A percentile compares a stretch with the other conserved stretches of the same genome.
Conservation (phyloP, 2,797 vertebrate species). For the Neosilurus hyrtlii region DNA sequence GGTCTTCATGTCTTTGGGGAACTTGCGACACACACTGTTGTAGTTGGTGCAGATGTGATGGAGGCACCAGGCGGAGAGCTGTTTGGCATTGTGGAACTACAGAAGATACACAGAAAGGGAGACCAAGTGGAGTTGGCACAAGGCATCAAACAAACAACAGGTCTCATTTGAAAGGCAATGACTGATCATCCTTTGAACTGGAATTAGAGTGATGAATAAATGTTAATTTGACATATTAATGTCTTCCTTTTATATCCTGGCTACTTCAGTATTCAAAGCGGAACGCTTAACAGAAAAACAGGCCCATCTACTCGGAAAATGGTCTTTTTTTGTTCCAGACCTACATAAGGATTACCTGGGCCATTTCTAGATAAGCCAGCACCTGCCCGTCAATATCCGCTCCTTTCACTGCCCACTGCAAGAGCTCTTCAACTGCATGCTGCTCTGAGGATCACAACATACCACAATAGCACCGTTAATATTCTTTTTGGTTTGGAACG, state of each 20-base stretch:
- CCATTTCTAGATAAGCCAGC: slow-evolving; percentile 84
- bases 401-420: slow-evolving; percentile 76
- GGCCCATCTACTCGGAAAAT: slow-evolving; percentile 7
- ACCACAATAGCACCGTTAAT: slow-evolving; percentile 7
- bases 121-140: slow-evolving; percentile 37
- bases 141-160: slow-evolving; percentile 36
- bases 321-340: slow-evolving; percentile 1
- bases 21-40: slow-evolving; percentile 88
- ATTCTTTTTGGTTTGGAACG: background rate
- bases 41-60: slow-evolving; percentile 94
- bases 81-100: slow-evolving; percentile 87
- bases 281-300: slow-evolving; percentile 33
- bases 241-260: slow-evolving; percentile 33
- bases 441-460: slow-evolving; percentile 73
- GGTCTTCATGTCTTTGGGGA: slow-evolving; percentile 88
- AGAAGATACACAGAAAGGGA: slow-evolving; percentile 34
- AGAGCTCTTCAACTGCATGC: slow-evolving; percentile 83
- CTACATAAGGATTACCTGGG: slow-evolving; percentile 73
- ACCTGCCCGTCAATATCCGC: slow-evolving; percentile 86
- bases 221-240: slow-evolving; percentile 44
- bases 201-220: slow-evolving; percentile 43
- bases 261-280: slow-evolving; percentile 37
- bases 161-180: slow-evolving; percentile 51
- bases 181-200: slow-evolving; percentile 47
- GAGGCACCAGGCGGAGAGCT: slow-evolving; percentile 86